phyloP scores from a whole-genome alignment of 2,888 invertebrate genomes.

The Tillus elongatus region DNA sequence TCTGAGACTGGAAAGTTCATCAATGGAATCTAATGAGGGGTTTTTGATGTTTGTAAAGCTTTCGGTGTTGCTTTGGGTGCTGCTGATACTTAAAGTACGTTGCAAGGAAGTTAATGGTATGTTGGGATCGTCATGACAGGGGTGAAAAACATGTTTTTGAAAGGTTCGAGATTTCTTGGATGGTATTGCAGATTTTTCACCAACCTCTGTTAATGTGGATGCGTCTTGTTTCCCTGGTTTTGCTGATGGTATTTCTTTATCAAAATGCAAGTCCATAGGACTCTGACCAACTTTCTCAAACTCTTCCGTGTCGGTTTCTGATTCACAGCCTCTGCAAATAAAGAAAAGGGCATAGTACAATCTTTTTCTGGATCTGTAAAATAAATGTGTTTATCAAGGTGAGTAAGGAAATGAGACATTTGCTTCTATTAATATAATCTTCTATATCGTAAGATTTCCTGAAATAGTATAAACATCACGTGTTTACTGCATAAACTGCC shows the following conservation, averaged over 20 bases:
- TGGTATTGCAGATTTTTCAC: constrained; percentile 37
- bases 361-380: not conserved
- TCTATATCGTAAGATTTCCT: too few relatives aligned
- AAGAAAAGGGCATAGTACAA: not conserved
- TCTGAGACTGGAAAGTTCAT: constrained; percentile 36
- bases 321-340: constrained; percentile 59
- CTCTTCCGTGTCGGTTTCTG: constrained; percentile 73
- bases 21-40: constrained; percentile 38
- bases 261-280: constrained; percentile 42
- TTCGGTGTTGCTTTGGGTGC: constrained; percentile 34
- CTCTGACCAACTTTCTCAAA: constrained; percentile 70
- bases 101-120: constrained; percentile 27
- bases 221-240: constrained; percentile 46
- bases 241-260: constrained; percentile 41
- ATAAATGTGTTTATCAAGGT: too few relatives aligned
- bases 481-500: too few relatives aligned
- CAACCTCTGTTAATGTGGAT: constrained; percentile 53
- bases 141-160: constrained; percentile 29
- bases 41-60: constrained; percentile 38
- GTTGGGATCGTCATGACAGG: constrained; percentile 16
- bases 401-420: too few relatives aligned
- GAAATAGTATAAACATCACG: too few relatives aligned
- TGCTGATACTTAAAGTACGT: constrained; percentile 35
- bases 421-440: too few relatives aligned
- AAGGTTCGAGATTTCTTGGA: constrained; percentile 43